phyloP scores from a whole-genome alignment of 2,113 vertebrate genomes.

The Atherinomorus stipes region DNA sequence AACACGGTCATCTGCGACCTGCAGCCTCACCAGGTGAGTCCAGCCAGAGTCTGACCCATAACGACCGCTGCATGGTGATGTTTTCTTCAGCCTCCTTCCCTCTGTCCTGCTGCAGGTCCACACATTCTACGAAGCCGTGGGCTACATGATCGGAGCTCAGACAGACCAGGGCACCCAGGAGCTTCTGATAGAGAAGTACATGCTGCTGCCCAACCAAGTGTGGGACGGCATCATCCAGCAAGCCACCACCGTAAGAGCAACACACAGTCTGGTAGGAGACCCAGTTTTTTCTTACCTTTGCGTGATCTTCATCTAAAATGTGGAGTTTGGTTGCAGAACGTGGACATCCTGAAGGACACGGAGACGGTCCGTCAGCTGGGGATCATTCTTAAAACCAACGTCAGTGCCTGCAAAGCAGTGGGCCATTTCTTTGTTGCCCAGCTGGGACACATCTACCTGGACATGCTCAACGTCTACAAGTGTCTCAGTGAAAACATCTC shows the following conservation, averaged over 20 bases:
- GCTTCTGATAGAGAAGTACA: slow-evolving; percentile 98
- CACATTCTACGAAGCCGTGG: slow-evolving; percentile 98
- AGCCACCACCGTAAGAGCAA: slow-evolving; percentile 90
- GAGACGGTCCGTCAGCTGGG: slow-evolving; percentile 99
- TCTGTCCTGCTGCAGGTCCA: slow-evolving; percentile 86
- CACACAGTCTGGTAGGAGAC: too few species aligned
- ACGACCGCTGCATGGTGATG: too few species aligned
- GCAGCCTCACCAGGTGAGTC: slow-evolving; percentile 94
- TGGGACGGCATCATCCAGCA: slow-evolving; percentile 99
- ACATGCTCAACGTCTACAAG: slow-evolving; percentile 99
- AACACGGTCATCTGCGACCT: slow-evolving; percentile 99
- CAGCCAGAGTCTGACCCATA: background rate
- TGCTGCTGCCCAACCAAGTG: slow-evolving; percentile 98
- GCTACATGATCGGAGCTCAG: slow-evolving; percentile 99
- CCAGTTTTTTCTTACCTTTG: too few species aligned
- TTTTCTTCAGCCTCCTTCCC: too few species aligned
- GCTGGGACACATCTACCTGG: slow-evolving; percentile 97
- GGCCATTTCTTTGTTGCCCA: slow-evolving; percentile 99
- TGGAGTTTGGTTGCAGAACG: slow-evolving; percentile 80
- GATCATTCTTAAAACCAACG: slow-evolving; percentile 98
- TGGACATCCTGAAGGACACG: slow-evolving; percentile 98
- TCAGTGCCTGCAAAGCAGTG: slow-evolving; percentile 97
- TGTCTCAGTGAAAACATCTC: slow-evolving; percentile 99
- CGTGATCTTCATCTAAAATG: too few species aligned
- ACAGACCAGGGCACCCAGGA: slow-evolving; percentile 97